These are phyloP conservation scores for Columbina picui DNA, from an alignment of 2,113 vertebrate species.

Conservation along the genomic window DNA sequence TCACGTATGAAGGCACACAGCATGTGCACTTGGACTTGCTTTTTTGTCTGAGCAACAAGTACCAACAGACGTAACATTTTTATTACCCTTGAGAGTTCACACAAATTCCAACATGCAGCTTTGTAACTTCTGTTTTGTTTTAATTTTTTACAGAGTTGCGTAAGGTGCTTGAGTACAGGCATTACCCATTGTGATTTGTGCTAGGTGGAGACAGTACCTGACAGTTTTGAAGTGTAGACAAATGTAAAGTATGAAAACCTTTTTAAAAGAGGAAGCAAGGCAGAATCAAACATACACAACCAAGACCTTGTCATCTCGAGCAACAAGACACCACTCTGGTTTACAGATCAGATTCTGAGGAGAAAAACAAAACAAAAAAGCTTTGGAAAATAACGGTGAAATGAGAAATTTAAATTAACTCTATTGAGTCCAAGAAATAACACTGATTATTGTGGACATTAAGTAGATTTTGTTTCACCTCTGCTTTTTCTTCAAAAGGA, in stretches of 20 bases:
- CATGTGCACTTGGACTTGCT: not conserved
- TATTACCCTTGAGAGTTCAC: not conserved
- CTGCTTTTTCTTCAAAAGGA: not conserved
- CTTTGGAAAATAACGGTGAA: not conserved
- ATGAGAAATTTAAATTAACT: not conserved
- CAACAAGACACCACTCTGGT: not conserved
- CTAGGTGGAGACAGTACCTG: not conserved
- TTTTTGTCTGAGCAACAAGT: not conserved
- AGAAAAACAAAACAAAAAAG: not conserved
- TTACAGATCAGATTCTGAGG: not conserved
- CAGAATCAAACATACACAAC: not conserved
- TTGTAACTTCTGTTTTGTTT: not conserved
- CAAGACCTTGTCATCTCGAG: not conserved
- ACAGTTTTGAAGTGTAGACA: not conserved
- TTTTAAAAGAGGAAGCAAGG: not conserved
- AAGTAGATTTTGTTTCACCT: not conserved
- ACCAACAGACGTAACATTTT: not conserved
- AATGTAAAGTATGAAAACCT: not conserved
- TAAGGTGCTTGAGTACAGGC: not conserved
- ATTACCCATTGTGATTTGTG: not conserved
- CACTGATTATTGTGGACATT: not conserved
- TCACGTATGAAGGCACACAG: not conserved
- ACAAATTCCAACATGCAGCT: not conserved
- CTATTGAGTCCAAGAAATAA: not conserved
- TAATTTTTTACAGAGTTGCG: not conserved